Evolutionary conservation across 2,113 vertebrate species (phyloP), one percentile per base, ranked within the genome.

Genomic region (Anas platyrhynchos): DNA sequence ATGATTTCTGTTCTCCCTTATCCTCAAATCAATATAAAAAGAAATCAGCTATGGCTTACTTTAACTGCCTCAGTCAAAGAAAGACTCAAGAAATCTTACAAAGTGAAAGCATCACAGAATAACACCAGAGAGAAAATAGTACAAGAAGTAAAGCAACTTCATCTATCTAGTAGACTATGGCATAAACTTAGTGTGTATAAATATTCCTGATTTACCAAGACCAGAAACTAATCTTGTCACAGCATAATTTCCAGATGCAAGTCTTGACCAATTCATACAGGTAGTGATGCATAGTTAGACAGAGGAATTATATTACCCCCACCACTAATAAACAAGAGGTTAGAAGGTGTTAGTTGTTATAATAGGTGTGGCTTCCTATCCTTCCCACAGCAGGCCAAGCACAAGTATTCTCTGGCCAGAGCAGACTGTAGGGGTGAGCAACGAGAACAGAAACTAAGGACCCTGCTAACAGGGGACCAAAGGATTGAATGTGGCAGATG

Each of bases 241-340:
- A 81, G 38, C 34, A 63, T 41, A 43, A 81, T 41, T 94, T 93
- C 85, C 90, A 95, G 85, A 31, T 78, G 74, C 55, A 82, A 43
- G 22, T 61, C 69, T 73, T 73, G 78, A 94, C 32, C 66, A 48
- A 63, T 88, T 73, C 65, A 75, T 32, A 52, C 7, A 66, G 16
- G 13, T 46, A 67, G 58, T 44, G 69, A 92, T 76, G 58, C 48
- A 4, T 13, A 66, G 50, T 25, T 13, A 43, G 38, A 66, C 18
- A 80, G 63, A 82, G 9, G 59, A 86, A 77, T 68, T 89, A 7
- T 43, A 67, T 88, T 88, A 79, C 16, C 48, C 2, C 5, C 54
- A 78, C 5, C 38, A 29, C 75, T 83, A 93, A 90, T 13, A 85
- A 89, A 56, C 13, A 13, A n/a, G 13, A 16, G 3, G 8, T 10